A percentile compares a stretch with the other conserved stretches of the same genome.
Evolutionary conservation across 1,140 invertebrate species (phyloP).

Genomic region (Oreohelix idahoensis): DNA sequence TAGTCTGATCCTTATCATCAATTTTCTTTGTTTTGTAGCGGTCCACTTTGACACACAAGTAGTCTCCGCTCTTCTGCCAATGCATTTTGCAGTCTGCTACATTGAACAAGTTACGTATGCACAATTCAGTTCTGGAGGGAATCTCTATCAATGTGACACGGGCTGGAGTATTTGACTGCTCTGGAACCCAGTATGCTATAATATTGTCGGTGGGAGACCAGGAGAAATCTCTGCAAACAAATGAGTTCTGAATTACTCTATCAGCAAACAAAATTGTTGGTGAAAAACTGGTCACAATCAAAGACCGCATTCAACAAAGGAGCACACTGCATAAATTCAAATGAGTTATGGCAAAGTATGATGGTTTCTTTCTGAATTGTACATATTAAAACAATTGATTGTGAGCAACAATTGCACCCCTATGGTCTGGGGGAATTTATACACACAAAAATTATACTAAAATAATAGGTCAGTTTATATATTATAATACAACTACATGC

Average conservation of each 20-base stretch:
- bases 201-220: constrained; percentile 98
- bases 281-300: too few relatives aligned
- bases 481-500: too few relatives aligned
- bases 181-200: constrained; percentile 98
- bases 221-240: constrained; percentile 85
- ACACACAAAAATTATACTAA: too few relatives aligned
- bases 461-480: too few relatives aligned
- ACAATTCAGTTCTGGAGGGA: constrained; percentile 86
- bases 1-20: constrained; percentile 81
- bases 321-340: too few relatives aligned
- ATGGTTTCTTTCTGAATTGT: too few relatives aligned
- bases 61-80: constrained; percentile 99
- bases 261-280: too few relatives aligned
- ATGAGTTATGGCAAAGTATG: too few relatives aligned
- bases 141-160: constrained; percentile 77
- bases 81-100: constrained; percentile 98
- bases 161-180: constrained; percentile 81
- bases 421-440: too few relatives aligned
- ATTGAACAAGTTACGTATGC: constrained; percentile 97
- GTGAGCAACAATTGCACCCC: too few relatives aligned
- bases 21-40: constrained; percentile 96
- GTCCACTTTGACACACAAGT: constrained; percentile 98
- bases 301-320: too few relatives aligned
- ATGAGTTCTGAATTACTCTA: neutral
- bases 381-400: too few relatives aligned